Evolutionary conservation across 1,140 invertebrate species (phyloP).

Genomic region (Papilio polytes): DNA sequence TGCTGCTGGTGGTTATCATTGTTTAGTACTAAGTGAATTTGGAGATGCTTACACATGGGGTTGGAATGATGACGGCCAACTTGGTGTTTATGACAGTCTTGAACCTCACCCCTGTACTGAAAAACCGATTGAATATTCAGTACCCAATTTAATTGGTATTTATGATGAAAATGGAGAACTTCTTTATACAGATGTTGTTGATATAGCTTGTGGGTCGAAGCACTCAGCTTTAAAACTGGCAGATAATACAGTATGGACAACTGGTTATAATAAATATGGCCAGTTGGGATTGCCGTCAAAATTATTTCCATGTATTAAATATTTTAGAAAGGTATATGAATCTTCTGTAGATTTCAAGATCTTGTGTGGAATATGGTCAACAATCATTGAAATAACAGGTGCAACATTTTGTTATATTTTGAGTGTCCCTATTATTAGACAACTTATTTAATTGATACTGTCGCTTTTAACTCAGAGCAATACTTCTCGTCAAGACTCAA

Average conservation of each 20-base stretch:
- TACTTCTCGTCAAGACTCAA: no score
- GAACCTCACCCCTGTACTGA: conserved; percentile 40
- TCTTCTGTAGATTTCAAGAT: conserved; percentile 21
- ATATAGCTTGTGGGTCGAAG: conserved; percentile 87
- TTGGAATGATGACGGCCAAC: conserved; percentile 94
- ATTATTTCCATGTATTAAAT: conserved; percentile 48
- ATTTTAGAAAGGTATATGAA: conserved; percentile 60
- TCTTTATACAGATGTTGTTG: conserved; percentile 78
- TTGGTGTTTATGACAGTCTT: conserved; percentile 84
- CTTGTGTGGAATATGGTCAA: conserved; percentile 28
- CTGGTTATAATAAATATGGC: conserved; percentile 90
- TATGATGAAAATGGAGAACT: conserved; percentile 77
- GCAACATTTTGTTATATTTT: no score
- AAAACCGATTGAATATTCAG: conserved; percentile 60
- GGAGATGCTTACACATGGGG: conserved; percentile 96
- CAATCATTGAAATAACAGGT: neutral
- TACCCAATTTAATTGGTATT: conserved; percentile 85
- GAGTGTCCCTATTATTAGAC: no score
- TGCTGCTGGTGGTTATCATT: conserved; percentile 94
- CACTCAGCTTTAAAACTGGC: conserved; percentile 87
- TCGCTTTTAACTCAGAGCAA: no score
- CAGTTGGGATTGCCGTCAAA: conserved; percentile 85
- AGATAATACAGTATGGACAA: conserved; percentile 87
- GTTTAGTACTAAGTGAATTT: conserved; percentile 88
- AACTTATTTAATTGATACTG: no score